Evolutionary conservation across 2,113 vertebrate genomes (phyloP), one percentile per base, ranked within the genome.

Genomic region (Copsychus sechellarum): DNA sequence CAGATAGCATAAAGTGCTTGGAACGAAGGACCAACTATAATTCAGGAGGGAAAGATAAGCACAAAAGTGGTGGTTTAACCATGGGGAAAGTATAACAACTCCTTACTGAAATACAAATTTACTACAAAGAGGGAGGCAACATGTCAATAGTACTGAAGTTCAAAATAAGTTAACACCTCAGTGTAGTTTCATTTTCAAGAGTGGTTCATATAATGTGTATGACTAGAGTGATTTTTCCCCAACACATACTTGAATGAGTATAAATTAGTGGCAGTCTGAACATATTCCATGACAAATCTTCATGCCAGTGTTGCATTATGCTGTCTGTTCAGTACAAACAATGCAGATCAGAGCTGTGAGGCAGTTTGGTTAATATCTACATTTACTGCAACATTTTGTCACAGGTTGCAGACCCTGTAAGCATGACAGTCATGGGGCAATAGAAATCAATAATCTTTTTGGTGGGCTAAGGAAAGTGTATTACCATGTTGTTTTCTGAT

Each of bases 1-100:
- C 97, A 98, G 97, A 98, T 86, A 98, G 98, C 97, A 96, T 99
- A 99, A 99, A 99, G 99, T 99, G 98, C 98, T 98, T 98, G 97
- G 98, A 98, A 98, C 98, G 88, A 98, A 98, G 97, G 96, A 97
- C 96, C 96, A 95, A 97, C 95, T 95, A 81, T 92, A 93, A 95
- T 95, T 96, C 87, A 92, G 47, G 57, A 73, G 69, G 84, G 67
- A 86, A 95, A 71, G 93, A 97, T 96, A 97, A 97, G 94, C 94
- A 96, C 62, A 67, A 93, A 93, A 92, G 92, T 96, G 82, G 95
- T 92, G 88, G 65, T 86, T 95, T 97, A 93, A 92, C 89, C 95
- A 82, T 88, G 91, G 93, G 95, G 70, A 84, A 97, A 78, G 94
- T 95, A 92, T 43, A 90, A 74, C 67, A 95, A 90, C 67, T 93